These are phyloP conservation scores for Clanis bilineata DNA, from an alignment of 2,888 invertebrate genomes.

Conservation along the genomic window DNA sequence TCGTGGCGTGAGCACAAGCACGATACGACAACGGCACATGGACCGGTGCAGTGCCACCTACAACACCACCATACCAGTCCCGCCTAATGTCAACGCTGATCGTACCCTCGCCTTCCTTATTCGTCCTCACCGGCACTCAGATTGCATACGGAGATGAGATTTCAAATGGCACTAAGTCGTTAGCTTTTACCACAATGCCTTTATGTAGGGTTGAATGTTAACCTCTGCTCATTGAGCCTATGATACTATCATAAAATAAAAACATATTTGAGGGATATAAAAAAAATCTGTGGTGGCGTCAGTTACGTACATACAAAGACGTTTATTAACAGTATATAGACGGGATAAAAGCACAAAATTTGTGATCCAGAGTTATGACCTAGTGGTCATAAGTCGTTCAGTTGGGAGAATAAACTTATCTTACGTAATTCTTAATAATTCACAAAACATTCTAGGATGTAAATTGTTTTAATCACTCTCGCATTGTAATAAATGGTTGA, in stretches of 20 bases:
- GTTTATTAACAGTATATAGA: too few relatives aligned
- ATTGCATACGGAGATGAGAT: background rate
- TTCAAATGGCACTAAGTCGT: background rate
- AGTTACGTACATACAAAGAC: too few relatives aligned
- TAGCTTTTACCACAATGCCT: background rate
- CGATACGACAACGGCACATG: conserved; percentile 46
- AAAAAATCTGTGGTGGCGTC: too few relatives aligned
- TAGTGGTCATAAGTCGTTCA: too few relatives aligned
- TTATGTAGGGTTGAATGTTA: background rate
- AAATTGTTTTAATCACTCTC: too few relatives aligned
- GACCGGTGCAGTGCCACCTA: conserved; percentile 24
- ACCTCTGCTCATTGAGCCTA: background rate
- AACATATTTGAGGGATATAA: background rate
- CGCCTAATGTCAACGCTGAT: conserved; percentile 35
- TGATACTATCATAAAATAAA: background rate
- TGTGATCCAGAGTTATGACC: too few relatives aligned
- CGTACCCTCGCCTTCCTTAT: conserved; percentile 23
- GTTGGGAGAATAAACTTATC: too few relatives aligned
- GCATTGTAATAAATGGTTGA: too few relatives aligned
- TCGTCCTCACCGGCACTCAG: background rate
- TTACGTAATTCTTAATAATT: too few relatives aligned
- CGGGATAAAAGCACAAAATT: too few relatives aligned
- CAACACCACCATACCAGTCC: conserved; percentile 20
- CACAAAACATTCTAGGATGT: too few relatives aligned
- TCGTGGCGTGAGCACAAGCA: conserved; percentile 72